Percentiles rank a stretch among this genome's conserved stretches.
Conservation (phyloP, 2,888 invertebrate species). For the Alviniconcha strummeri region DNA sequence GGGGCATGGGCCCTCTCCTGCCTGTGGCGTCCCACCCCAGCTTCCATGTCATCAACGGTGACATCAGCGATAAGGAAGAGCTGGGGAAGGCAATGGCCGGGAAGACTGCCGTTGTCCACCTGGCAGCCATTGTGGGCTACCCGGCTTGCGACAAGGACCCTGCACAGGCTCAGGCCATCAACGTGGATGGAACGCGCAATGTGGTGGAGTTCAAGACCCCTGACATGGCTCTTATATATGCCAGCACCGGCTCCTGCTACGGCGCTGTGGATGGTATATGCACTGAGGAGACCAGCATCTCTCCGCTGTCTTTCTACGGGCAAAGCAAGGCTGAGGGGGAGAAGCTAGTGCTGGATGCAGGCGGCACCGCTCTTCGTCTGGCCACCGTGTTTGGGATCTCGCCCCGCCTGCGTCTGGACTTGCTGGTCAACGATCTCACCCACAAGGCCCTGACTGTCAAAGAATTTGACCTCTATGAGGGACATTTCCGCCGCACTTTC, state of each 20-base stretch:
- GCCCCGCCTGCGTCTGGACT: conserved; percentile 70
- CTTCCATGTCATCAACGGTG: conserved; percentile 60
- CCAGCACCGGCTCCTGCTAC: conserved; percentile 73
- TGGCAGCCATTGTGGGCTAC: conserved; percentile 73
- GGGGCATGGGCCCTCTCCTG: conserved; percentile 67
- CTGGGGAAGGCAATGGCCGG: conserved; percentile 57
- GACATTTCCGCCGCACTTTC: conserved; percentile 70
- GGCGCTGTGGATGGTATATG: conserved; percentile 71
- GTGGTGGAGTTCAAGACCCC: conserved; percentile 59
- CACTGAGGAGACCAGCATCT: conserved; percentile 70
- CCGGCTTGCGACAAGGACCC: conserved; percentile 72
- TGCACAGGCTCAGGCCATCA: conserved; percentile 62
- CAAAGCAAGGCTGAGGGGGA: conserved; percentile 71
- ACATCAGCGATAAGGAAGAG: conserved; percentile 61
- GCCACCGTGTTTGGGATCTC: conserved; percentile 73
- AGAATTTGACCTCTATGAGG: conserved; percentile 70
- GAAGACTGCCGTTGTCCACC: conserved; percentile 67
- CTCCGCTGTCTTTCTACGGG: conserved; percentile 71
- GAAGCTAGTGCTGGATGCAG: conserved; percentile 54
- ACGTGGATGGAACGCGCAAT: conserved; percentile 66
- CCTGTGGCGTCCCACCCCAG: conserved; percentile 54
- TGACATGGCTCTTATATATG: conserved; percentile 68
- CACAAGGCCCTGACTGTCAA: conserved; percentile 64
- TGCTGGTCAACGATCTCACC: conserved; percentile 71
- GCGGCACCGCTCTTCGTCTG: conserved; percentile 69